Percentiles rank a stretch among this genome's conserved stretches.
These are phyloP conservation scores for Dicycla oo DNA, from an alignment of 2,888 invertebrate species.

Conservation along the genomic window DNA sequence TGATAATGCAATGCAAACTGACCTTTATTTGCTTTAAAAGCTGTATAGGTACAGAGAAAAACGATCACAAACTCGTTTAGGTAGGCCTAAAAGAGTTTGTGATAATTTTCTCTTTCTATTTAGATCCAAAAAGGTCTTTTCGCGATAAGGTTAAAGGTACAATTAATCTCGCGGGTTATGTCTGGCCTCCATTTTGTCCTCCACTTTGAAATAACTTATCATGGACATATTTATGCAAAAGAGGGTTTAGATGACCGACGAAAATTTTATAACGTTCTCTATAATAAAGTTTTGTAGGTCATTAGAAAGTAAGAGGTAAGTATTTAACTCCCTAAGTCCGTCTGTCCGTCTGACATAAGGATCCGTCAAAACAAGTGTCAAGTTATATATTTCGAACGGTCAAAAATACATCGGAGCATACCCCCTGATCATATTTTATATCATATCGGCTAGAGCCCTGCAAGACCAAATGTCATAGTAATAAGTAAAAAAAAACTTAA, in stretches of 20 bases:
- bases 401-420: too few relatives aligned
- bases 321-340: too few relatives aligned
- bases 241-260: conserved; percentile 22
- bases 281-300: conserved; percentile 28
- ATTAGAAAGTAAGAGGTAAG: conserved; percentile 6
- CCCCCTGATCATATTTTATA: background rate
- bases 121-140: conserved; percentile 15
- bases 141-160: conserved; percentile 18
- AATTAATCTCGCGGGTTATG: conserved; percentile 41
- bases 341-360: too few relatives aligned
- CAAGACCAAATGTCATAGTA: background rate
- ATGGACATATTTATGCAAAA: conserved; percentile 55
- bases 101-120: conserved; percentile 25
- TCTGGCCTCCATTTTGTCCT: conserved; percentile 30
- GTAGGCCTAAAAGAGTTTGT: background rate
- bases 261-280: conserved; percentile 37
- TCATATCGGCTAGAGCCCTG: background rate
- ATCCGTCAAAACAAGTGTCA: too few relatives aligned
- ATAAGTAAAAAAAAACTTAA: background rate
- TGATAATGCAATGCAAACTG: background rate
- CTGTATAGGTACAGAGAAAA: too few relatives aligned
- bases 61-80: too few relatives aligned
- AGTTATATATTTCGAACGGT: too few relatives aligned
- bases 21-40: background rate
- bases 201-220: conserved; percentile 42